These are phyloP conservation scores for Apamea crenata DNA, from an alignment of 2,888 invertebrate genomes.

Conservation along the genomic window DNA sequence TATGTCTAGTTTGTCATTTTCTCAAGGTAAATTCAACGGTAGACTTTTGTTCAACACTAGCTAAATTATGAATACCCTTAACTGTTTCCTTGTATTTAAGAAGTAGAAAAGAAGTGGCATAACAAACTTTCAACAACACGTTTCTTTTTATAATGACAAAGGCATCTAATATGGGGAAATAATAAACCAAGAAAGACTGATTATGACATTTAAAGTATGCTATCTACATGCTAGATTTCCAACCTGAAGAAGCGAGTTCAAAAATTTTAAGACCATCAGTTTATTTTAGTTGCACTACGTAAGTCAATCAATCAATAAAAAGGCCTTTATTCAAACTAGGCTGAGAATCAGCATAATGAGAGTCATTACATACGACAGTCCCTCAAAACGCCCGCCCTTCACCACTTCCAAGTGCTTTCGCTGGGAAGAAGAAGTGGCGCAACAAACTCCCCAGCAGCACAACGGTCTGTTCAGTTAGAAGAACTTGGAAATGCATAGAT, in stretches of 20 bases:
- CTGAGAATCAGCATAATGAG: too few relatives aligned
- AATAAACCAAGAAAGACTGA: background rate
- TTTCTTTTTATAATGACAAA: background rate
- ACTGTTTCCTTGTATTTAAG: background rate
- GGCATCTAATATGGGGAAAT: background rate
- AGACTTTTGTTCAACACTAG: too few relatives aligned
- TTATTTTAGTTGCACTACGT: background rate
- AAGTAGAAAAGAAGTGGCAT: background rate
- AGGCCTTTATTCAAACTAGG: too few relatives aligned
- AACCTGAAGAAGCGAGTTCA: background rate
- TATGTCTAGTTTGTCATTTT: slow-evolving; percentile 6
- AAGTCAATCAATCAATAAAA: too few relatives aligned
- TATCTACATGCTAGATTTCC: background rate
- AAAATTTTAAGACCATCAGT: background rate
- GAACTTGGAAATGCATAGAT: too few relatives aligned
- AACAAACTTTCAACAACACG: background rate
- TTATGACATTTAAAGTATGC: background rate
- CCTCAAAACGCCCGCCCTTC: too few relatives aligned
- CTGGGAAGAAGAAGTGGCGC: too few relatives aligned
- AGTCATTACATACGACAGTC: too few relatives aligned
- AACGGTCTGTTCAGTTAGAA: too few relatives aligned
- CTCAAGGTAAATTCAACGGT: background rate
- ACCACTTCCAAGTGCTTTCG: too few relatives aligned
- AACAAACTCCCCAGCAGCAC: too few relatives aligned
- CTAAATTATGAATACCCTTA: background rate